Evolutionary conservation across 2,797 vertebrate genomes (phyloP).

Genomic region (Gymnocypris eckloni): DNA sequence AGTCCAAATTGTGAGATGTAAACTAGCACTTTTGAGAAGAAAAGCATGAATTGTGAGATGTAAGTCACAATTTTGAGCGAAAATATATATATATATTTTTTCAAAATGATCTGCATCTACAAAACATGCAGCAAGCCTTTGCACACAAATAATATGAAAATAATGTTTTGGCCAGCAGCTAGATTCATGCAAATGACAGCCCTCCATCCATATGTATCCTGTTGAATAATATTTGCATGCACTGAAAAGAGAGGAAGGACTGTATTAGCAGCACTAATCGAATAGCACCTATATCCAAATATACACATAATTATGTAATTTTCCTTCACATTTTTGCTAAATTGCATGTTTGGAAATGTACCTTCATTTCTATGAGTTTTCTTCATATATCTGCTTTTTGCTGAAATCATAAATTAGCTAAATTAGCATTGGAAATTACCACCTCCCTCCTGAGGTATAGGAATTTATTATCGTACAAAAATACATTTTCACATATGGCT

Average conservation of each 20-base stretch:
- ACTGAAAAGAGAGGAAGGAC: not conserved
- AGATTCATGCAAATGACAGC: slow-evolving; percentile 25
- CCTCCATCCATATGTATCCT: not conserved
- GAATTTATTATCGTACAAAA: not conserved
- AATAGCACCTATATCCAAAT: not conserved
- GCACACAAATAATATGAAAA: slow-evolving; percentile 45
- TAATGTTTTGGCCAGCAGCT: not conserved
- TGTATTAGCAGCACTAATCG: not conserved
- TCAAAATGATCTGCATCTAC: not conserved
- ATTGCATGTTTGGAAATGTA: too few species aligned
- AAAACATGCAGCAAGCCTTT: slow-evolving; percentile 23
- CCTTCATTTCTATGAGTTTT: not conserved
- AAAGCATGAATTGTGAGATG: not conserved
- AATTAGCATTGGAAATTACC: not conserved
- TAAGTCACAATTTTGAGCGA: too few species aligned
- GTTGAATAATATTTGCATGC: slow-evolving; percentile 32
- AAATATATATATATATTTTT: too few species aligned
- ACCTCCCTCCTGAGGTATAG: not conserved
- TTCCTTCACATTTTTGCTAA: not conserved
- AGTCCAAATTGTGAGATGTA: not conserved
- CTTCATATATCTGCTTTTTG: not conserved
- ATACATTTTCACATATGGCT: not conserved
- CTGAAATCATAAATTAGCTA: not conserved
- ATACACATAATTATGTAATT: not conserved
- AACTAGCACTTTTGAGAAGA: not conserved